phyloP scores from a whole-genome alignment of 2,113 vertebrate genomes.

The Oceanites oceanicus region DNA sequence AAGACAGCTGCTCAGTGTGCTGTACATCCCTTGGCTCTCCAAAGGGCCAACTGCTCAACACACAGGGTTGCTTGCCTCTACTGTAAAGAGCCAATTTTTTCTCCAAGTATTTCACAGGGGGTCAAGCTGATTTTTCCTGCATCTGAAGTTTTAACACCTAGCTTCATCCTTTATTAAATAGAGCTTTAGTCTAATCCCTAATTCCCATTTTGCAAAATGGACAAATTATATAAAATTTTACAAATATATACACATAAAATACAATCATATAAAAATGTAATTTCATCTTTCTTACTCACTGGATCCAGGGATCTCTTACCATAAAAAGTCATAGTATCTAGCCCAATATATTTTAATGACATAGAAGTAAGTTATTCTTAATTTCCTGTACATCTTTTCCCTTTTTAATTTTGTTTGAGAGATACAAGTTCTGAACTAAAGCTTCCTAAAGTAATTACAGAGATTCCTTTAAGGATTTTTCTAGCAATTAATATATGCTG shows the following conservation, averaged over 20 bases:
- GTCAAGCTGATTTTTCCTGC: not conserved
- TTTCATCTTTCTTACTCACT: not conserved
- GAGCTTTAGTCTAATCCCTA: not conserved
- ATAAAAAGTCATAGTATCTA: not conserved
- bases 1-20: not conserved
- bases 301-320: not conserved
- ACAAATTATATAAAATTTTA: not conserved
- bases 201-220: not conserved
- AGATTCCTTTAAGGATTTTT: not conserved
- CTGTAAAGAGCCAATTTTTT: not conserved
- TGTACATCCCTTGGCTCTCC: not conserved
- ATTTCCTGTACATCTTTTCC: not conserved
- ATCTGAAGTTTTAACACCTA: not conserved
- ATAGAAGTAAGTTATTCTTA: not conserved
- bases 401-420: not conserved
- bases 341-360: not conserved
- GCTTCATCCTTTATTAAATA: not conserved
- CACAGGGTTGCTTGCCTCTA: not conserved
- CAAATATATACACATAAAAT: not conserved
- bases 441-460: not conserved
- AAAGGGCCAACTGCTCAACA: not conserved
- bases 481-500: not conserved
- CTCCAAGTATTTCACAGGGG: not conserved
- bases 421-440: not conserved
- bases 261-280: not conserved